Percentiles rank a stretch among this genome's conserved stretches.
These are phyloP conservation scores for Polyommatus iphigenia DNA, from an alignment of 2,888 invertebrate genomes.

Conservation along the genomic window DNA sequence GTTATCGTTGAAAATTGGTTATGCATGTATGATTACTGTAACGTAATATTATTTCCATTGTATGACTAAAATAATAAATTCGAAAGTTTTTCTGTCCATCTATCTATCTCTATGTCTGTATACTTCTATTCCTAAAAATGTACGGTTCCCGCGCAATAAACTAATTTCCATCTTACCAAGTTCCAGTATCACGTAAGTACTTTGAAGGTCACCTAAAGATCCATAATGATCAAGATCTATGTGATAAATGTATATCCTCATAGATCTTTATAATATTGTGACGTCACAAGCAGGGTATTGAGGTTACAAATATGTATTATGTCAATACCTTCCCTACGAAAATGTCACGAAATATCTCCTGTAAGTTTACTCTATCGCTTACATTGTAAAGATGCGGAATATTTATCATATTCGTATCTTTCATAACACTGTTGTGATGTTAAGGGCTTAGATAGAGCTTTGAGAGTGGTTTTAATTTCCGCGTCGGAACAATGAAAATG, in stretches of 20 bases:
- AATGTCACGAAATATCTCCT: not conserved
- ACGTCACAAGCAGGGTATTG: conserved; percentile 23
- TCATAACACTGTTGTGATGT: not conserved
- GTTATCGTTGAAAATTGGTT: no score
- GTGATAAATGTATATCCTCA: not conserved
- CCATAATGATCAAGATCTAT: not conserved
- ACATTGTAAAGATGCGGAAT: not conserved
- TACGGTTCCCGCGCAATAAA: no score
- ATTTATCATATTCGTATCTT: not conserved
- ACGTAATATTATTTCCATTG: no score
- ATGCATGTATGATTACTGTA: no score
- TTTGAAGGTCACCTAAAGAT: no score
- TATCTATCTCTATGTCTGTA: no score
- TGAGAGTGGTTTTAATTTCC: not conserved
- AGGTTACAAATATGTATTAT: conserved; percentile 23
- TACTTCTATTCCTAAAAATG: no score
- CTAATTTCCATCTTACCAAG: no score
- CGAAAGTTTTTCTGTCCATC: no score
- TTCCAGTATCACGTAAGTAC: no score
- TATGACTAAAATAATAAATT: no score
- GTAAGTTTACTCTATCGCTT: not conserved
- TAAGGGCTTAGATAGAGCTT: not conserved
- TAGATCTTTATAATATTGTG: not conserved
- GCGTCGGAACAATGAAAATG: not conserved
- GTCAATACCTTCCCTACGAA: not conserved